Evolutionary conservation across 1,140 invertebrate species (phyloP).

Genomic region (Achroia grisella): DNA sequence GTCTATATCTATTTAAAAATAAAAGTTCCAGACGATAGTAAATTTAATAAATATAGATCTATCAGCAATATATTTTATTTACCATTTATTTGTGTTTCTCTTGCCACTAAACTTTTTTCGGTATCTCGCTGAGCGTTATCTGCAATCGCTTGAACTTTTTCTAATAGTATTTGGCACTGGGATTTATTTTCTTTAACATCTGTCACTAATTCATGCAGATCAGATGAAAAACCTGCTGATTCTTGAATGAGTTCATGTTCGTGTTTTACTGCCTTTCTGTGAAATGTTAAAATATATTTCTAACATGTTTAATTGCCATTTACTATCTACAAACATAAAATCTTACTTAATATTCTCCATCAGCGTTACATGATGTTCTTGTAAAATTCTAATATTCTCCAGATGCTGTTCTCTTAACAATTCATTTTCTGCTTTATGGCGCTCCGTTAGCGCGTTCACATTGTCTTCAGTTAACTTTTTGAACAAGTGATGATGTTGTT

Average conservation of each 20-base stretch:
- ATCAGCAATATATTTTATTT: neutral
- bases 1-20: neutral
- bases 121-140: slow-evolving; percentile 33
- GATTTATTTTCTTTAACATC: slow-evolving; percentile 47
- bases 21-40: too few relatives aligned
- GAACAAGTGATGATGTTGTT: slow-evolving; percentile 55
- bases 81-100: slow-evolving; percentile 54
- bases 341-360: slow-evolving; percentile 67
- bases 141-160: slow-evolving; percentile 35
- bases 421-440: slow-evolving; percentile 54
- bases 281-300: neutral
- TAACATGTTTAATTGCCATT: too few relatives aligned
- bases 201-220: slow-evolving; percentile 38
- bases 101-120: slow-evolving; percentile 38
- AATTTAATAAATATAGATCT: too few relatives aligned
- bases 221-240: slow-evolving; percentile 44
- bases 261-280: slow-evolving; percentile 57
- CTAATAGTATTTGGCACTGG: slow-evolving; percentile 33
- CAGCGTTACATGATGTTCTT: slow-evolving; percentile 59
- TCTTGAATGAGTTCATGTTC: slow-evolving; percentile 56
- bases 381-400: slow-evolving; percentile 57
- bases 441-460: slow-evolving; percentile 35
- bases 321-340: neutral
- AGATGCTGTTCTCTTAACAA: slow-evolving; percentile 56
- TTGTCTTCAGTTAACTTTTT: slow-evolving; percentile 54